Evolutionary conservation across 2,888 invertebrate species (phyloP).

Genomic region (Ommatoiulus sabulosus): DNA sequence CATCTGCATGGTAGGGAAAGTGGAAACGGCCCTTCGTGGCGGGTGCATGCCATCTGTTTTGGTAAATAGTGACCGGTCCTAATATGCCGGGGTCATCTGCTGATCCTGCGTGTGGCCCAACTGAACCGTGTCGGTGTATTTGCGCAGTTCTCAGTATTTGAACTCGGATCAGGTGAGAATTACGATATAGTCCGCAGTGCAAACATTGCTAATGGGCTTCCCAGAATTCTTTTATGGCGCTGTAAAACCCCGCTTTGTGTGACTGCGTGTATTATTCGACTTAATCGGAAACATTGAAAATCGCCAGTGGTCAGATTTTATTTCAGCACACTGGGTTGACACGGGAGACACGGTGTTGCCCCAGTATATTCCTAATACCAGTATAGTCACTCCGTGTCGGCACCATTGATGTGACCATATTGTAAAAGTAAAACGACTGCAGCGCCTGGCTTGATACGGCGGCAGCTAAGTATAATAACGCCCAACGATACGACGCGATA

Average conservation of each 20-base stretch:
- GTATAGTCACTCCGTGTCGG: too few relatives aligned
- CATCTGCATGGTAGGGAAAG: not conserved
- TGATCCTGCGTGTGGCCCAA: not conserved
- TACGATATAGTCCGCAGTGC: not conserved
- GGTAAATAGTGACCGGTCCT: not conserved
- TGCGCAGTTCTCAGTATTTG: not conserved
- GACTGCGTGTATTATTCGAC: not conserved
- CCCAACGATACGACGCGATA: too few relatives aligned
- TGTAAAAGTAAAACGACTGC: too few relatives aligned
- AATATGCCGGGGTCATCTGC: not conserved
- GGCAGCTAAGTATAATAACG: too few relatives aligned
- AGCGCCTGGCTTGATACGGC: too few relatives aligned
- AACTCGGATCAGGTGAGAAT: not conserved
- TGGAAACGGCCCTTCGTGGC: not conserved
- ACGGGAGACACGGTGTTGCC: too few relatives aligned
- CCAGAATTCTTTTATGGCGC: not conserved
- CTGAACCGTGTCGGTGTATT: not conserved
- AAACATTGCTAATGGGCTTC: not conserved
- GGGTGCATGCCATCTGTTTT: constrained; percentile 12
- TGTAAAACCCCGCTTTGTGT: not conserved
- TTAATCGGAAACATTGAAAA: constrained; percentile 16
- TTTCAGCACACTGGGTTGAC: too few relatives aligned
- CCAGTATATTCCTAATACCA: too few relatives aligned
- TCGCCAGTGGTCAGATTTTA: constrained; percentile 22
- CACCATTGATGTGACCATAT: too few relatives aligned